These are phyloP conservation scores for human (Homo sapiens) DNA, from an alignment of 2,113 vertebrate genomes.

Conservation along the genomic window GRCh38 chr1:197660501-197661000, in stretches of 20 bases:
- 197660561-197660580: not conserved
- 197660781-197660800: not conserved
- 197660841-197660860: not conserved
- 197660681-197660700: not conserved
- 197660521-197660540: not conserved
- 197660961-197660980: not conserved
- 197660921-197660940: not conserved
- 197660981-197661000: accelerated
- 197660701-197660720: not conserved
- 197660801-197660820: not conserved
- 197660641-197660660: not conserved
- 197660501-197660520: not conserved
- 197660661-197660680: not conserved
- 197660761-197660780: not conserved
- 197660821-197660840: not conserved
- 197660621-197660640: not conserved
- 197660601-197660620: not conserved
- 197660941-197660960: not conserved
- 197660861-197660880: not conserved
- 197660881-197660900: not conserved
- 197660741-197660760: not conserved
- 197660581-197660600: not conserved
- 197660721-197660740: not conserved
- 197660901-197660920: not conserved
- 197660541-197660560: not conserved